phyloP scores from a whole-genome alignment of 2,797 vertebrate genomes.

The Okamejei kenojei region DNA sequence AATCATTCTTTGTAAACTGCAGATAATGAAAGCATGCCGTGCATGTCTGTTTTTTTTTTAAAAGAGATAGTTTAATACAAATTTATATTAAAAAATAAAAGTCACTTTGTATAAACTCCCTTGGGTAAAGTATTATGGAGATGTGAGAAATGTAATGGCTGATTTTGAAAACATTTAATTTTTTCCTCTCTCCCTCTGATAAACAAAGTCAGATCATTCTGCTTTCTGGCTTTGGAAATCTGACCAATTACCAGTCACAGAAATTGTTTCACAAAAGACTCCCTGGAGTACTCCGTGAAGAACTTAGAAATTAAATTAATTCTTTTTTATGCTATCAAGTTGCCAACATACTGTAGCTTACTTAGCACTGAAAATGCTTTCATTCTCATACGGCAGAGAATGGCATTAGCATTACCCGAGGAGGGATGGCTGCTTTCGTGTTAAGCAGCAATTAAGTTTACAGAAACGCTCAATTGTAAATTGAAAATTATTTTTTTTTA shows the following conservation, averaged over 20 bases:
- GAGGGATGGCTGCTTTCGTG: background rate
- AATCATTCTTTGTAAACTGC: background rate
- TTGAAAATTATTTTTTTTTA: background rate
- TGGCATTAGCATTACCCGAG: background rate
- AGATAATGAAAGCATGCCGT: background rate
- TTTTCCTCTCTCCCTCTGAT: background rate
- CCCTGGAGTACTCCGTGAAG: background rate
- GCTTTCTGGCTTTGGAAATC: background rate
- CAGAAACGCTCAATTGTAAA: background rate
- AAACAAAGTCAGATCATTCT: background rate
- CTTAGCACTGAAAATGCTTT: background rate
- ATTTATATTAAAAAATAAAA: background rate
- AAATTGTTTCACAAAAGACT: background rate
- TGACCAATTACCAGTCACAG: background rate
- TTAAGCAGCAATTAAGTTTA: background rate
- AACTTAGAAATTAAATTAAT: background rate
- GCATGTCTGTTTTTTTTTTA: background rate
- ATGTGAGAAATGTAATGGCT: background rate
- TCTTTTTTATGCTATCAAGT: background rate
- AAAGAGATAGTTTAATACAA: background rate
- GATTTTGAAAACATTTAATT: background rate
- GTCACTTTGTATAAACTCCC: background rate
- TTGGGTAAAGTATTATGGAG: background rate
- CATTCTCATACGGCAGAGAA: background rate
- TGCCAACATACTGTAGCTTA: background rate